Conservation (phyloP, 1,140 invertebrate genomes). For the Conus ventricosus region DNA sequence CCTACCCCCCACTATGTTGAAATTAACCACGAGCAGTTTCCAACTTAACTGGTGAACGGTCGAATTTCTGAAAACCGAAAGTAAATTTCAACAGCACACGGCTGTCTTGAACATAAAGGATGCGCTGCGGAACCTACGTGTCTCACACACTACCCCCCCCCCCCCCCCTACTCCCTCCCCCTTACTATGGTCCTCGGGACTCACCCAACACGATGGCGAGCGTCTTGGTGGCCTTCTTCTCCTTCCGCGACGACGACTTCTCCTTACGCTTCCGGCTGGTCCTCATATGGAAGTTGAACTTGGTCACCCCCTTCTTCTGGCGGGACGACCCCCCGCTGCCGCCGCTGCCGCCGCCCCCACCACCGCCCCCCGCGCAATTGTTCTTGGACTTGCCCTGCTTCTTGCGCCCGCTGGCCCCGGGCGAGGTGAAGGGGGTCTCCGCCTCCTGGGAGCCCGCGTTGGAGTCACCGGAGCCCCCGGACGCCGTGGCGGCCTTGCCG, state of each 20-base stretch:
- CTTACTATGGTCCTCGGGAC: slow-evolving; percentile 48
- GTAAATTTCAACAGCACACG: no score
- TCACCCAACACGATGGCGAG: slow-evolving; percentile 98
- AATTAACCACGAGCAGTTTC: no score
- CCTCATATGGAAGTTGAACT: slow-evolving; percentile 79
- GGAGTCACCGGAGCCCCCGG: slow-evolving; percentile 35
- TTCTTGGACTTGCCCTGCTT: slow-evolving; percentile 27
- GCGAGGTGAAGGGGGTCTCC: slow-evolving; percentile 53
- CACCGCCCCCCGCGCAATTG: slow-evolving; percentile 7
- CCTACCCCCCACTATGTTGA: no score
- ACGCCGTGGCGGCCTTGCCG: slow-evolving; percentile 36
- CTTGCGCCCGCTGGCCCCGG: slow-evolving; percentile 35
- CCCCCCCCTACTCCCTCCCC: no score
- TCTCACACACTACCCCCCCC: no score
- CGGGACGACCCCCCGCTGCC: slow-evolving; percentile 42
- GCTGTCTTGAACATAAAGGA: no score
- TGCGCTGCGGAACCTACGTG: no score
- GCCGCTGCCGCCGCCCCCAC: slow-evolving; percentile 36
- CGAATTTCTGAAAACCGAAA: no score
- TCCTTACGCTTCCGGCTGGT: slow-evolving; percentile 70
- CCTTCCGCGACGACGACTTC: slow-evolving; percentile 95
- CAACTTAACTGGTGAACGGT: no score
- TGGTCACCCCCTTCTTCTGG: slow-evolving; percentile 79
- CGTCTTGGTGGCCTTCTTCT: slow-evolving; percentile 99
- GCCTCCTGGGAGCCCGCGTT: slow-evolving; percentile 46